Evolutionary conservation across 2,797 vertebrate species (phyloP).

Genomic region (Scomberomorus guttatus): DNA sequence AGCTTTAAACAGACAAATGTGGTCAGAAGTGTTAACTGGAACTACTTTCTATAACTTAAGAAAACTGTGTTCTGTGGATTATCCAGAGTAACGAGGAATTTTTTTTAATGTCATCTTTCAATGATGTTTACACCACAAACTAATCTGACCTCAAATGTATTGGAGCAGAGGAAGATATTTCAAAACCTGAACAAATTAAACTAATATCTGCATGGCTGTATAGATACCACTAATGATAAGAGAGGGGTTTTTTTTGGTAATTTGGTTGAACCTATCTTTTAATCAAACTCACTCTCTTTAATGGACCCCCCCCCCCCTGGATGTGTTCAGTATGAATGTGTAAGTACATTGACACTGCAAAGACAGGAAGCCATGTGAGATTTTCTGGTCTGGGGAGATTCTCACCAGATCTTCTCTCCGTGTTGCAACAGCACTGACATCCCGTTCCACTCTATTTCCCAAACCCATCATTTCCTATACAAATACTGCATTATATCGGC

Average conservation of each 20-base stretch:
- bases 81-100: background rate
- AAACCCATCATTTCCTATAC: slow-evolving; percentile 75
- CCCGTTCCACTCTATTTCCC: slow-evolving; percentile 67
- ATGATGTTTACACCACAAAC: slow-evolving; percentile 14
- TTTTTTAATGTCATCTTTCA: background rate
- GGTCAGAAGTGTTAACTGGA: background rate
- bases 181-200: slow-evolving; percentile 20
- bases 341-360: slow-evolving; percentile 33
- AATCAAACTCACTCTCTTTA: slow-evolving; percentile 22
- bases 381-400: slow-evolving; percentile 40
- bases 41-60: background rate
- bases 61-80: slow-evolving; percentile 1
- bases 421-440: slow-evolving; percentile 60
- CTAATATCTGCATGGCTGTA: slow-evolving; percentile 11
- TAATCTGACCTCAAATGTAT: slow-evolving; percentile 30
- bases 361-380: slow-evolving; percentile 34
- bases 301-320: background rate
- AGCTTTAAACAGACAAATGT: background rate
- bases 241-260: background rate
- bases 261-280: slow-evolving; percentile 1
- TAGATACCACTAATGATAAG: background rate
- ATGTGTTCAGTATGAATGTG: slow-evolving; percentile 13
- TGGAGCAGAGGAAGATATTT: background rate
- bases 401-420: slow-evolving; percentile 48
- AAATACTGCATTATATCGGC: slow-evolving; percentile 74